Evolutionary conservation across 2,888 invertebrate genomes (phyloP).

Genomic region (Papilio elwesi): DNA sequence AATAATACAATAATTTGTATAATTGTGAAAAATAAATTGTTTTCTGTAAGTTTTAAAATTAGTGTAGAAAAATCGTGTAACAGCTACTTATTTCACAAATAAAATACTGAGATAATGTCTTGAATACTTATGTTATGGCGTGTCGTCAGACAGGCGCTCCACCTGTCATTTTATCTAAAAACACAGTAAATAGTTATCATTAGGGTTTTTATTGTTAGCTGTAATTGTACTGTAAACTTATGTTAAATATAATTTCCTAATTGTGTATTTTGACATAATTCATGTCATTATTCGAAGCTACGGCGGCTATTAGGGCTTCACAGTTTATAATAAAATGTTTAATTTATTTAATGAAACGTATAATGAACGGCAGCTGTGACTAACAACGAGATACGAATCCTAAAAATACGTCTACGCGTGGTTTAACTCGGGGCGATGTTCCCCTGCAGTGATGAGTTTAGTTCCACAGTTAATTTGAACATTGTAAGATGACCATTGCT

Average conservation of each 20-base stretch:
- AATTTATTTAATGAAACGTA: slow-evolving; percentile 36
- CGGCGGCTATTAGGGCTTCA: slow-evolving; percentile 1
- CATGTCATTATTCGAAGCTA: slow-evolving; percentile 10
- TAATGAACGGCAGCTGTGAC: slow-evolving; percentile 57
- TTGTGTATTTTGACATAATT: slow-evolving; percentile 17
- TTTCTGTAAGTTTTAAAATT: no score
- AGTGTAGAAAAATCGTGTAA: no score
- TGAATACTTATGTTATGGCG: no score
- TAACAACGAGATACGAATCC: slow-evolving; percentile 65
- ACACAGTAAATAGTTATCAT: not conserved
- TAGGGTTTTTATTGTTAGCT: not conserved
- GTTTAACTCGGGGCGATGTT: slow-evolving; percentile 56
- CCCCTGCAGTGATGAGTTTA: slow-evolving; percentile 55
- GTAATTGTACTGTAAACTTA: not conserved
- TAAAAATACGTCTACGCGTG: slow-evolving; percentile 73
- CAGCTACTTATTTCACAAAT: no score
- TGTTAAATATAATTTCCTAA: slow-evolving; percentile 9
- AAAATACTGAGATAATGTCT: no score
- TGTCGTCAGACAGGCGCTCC: no score
- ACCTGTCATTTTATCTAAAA: not conserved
- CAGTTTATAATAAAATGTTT: slow-evolving; percentile 36
- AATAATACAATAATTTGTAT: no score
- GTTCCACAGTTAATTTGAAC: slow-evolving; percentile 20
- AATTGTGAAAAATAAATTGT: no score
- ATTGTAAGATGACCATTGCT: slow-evolving; percentile 30